phyloP scores from a whole-genome alignment of 2,797 vertebrate genomes.

The Fistularia commersonii region DNA sequence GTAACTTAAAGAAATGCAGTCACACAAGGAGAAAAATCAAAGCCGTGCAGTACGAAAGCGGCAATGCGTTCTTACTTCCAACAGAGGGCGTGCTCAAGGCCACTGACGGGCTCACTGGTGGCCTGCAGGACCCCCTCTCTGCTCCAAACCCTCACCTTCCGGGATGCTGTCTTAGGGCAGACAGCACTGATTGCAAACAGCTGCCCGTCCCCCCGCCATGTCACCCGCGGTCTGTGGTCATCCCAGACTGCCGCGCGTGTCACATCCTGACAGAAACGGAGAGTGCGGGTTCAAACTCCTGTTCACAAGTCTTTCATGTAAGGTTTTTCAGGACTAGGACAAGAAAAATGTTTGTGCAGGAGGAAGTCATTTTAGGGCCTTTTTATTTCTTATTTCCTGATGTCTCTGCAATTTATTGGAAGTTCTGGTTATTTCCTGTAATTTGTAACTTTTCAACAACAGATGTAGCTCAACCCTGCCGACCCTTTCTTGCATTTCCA shows the following conservation, averaged over 20 bases:
- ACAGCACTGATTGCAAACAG: constrained; percentile 88
- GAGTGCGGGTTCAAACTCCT: not conserved
- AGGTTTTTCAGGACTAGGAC: not conserved
- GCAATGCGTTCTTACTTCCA: constrained; percentile 84
- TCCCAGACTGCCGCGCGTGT: constrained; percentile 83
- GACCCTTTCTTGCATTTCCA: too few species aligned
- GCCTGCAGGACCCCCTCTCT: constrained; percentile 91
- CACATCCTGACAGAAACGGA: constrained; percentile 68
- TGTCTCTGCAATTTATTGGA: not conserved
- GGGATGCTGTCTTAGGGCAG: constrained; percentile 82
- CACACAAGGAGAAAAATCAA: too few species aligned
- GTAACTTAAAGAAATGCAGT: too few species aligned
- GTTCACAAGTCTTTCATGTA: not conserved
- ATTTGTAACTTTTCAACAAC: too few species aligned
- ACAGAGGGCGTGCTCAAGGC: constrained; percentile 86
- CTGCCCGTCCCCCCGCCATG: constrained; percentile 93
- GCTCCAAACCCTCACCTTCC: constrained; percentile 92
- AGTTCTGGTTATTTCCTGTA: too few species aligned
- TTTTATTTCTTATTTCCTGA: too few species aligned
- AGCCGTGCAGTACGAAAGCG: not conserved
- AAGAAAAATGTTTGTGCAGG: too few species aligned
- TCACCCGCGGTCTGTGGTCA: constrained; percentile 79
- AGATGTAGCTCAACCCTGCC: too few species aligned
- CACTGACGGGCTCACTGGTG: constrained; percentile 86
- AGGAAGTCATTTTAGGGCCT: too few species aligned